Evolutionary conservation across 2,888 invertebrate genomes (phyloP), one percentile per base, ranked within the genome.

Genomic region (Drosophila leonis): DNA sequence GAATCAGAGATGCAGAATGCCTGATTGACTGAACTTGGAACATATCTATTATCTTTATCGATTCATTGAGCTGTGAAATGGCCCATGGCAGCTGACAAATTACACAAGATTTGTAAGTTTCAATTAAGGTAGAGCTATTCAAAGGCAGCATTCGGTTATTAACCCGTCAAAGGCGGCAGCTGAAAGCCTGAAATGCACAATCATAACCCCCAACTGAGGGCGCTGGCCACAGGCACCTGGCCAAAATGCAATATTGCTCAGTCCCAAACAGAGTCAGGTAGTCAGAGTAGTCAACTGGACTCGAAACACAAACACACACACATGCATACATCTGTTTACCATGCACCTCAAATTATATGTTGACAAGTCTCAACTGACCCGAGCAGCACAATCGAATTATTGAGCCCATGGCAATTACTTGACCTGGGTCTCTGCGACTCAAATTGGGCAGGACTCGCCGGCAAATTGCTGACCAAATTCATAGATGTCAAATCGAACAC

Each of bases 381-480:
- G 12, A 24, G 13, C 29, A 15, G 8, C 49, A 37, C 52, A 78
- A 78, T 78, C 48, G 37, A 63, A 66, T 78, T 71, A 75, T 75
- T 57, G 62, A 52, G 44, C 67, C 18, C 48, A 27, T 27, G 48
- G 55, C 65, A 63, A 65, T 72, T 68, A 65, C 59, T 63, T 72
- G 56, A 65, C 49, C 59, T 33, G 20, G 8, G 24, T 18, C 20
- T 13, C 62, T n/a, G n/a, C 46, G 31, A 37, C 12, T 52, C 57
- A 15, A 59, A 48, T 56, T 60, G 55, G 37, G 41, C 52, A 18
- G 56, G 13, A 18, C 33, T 10, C 18, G 13, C 59, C 13, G 37
- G 3, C 10, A 54, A 39, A 37, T 54, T 39, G 39, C 54, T n/a
- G 39, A 18, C 54, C 29, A 54, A 54, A 37, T 54, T 39, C 20